A percentile compares a stretch with the other conserved stretches of the same genome.
Evolutionary conservation across 2,113 vertebrate genomes (phyloP).

Genomic region (Bungarus multicinctus): DNA sequence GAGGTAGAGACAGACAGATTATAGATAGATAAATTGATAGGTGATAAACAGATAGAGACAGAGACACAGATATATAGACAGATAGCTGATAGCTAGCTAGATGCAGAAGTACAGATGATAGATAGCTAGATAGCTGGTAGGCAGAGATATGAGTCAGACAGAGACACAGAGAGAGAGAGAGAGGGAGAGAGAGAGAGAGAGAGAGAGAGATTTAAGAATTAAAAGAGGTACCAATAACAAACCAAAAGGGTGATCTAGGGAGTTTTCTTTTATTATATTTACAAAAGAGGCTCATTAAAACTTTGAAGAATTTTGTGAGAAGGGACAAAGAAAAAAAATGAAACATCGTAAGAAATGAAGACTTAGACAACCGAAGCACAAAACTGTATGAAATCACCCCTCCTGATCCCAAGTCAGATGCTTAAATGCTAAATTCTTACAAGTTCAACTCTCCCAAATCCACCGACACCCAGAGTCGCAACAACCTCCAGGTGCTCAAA

Average conservation of each 20-base stretch:
- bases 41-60: no score
- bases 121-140: no score
- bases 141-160: no score
- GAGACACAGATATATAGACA: no score
- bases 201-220: not conserved
- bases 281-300: not conserved
- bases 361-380: not conserved
- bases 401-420: conserved; percentile 44
- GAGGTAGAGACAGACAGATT: no score
- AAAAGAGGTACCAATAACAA: not conserved
- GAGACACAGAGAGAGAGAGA: rapidly evolving
- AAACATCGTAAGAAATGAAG: not conserved
- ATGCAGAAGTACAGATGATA: no score
- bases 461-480: conserved; percentile 89
- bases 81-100: no score
- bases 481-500: conserved; percentile 85
- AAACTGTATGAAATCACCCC: not conserved
- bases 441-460: conserved; percentile 94
- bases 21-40: no score
- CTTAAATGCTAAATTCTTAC: conserved; percentile 79
- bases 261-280: not conserved
- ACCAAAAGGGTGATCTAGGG: not conserved
- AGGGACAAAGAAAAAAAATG: not conserved
- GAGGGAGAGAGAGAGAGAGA: rapidly evolving
- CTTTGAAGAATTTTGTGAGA: not conserved